A percentile compares a stretch with the other conserved stretches of the same genome.
phyloP scores from a whole-genome alignment of 2,888 invertebrate species.

The Stenoptilia bipunctidactyla region DNA sequence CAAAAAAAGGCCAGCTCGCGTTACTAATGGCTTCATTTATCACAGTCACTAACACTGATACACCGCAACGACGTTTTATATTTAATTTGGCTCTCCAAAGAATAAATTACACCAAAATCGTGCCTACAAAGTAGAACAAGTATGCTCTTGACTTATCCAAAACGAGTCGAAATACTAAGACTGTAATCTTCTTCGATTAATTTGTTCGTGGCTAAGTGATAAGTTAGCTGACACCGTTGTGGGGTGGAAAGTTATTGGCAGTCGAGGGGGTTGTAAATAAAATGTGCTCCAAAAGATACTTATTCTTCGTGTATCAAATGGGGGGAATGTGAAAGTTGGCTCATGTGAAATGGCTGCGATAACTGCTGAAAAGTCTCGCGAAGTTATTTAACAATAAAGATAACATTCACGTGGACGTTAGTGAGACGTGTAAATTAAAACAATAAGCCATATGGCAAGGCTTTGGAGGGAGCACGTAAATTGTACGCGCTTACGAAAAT shows the following conservation, averaged over 20 bases:
- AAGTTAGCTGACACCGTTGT: conserved; percentile 36
- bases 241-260: conserved; percentile 27
- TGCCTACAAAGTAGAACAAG: conserved; percentile 49
- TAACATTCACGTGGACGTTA: conserved; percentile 33
- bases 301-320: conserved; percentile 1
- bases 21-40: conserved; percentile 72
- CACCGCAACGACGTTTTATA: conserved; percentile 69
- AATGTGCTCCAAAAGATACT: conserved; percentile 4
- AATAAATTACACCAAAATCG: conserved; percentile 66
- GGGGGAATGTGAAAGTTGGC: conserved; percentile 18
- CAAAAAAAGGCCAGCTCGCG: conserved; percentile 69
- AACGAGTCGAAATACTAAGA: conserved; percentile 39
- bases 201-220: conserved; percentile 59
- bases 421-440: conserved; percentile 43
- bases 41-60: conserved; percentile 71
- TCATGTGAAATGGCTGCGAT: conserved; percentile 19
- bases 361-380: conserved; percentile 23
- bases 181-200: conserved; percentile 58
- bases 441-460: conserved; percentile 33
- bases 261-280: conserved; percentile 15
- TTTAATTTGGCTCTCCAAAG: conserved; percentile 65
- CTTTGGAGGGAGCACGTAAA: conserved; percentile 19
- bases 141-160: conserved; percentile 51
- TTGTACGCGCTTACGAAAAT: conserved; percentile 22
- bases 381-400: conserved; percentile 36